phyloP scores from a whole-genome alignment of 2,797 vertebrate species.

The Hippopotamyrus pictus region DNA sequence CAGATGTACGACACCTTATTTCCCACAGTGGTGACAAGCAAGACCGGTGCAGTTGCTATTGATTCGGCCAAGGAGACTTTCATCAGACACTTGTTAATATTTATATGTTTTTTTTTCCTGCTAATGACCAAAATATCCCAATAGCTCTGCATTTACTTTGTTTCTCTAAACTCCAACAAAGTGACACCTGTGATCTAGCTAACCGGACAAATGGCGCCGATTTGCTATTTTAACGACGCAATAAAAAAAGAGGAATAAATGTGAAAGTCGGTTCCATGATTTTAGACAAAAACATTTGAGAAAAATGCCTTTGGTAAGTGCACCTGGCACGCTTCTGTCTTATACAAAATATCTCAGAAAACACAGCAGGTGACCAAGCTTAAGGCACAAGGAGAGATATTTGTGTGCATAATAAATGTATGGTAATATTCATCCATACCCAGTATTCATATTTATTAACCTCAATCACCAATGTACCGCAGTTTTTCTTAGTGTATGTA shows the following conservation, averaged over 20 bases:
- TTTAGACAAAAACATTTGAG: background rate
- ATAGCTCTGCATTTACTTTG: background rate
- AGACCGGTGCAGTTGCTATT: background rate
- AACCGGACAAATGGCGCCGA: background rate
- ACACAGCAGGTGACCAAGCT: background rate
- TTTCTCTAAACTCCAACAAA: background rate
- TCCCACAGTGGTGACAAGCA: background rate
- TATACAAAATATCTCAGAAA: background rate
- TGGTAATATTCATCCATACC: background rate
- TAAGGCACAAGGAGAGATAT: background rate
- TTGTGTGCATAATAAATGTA: background rate
- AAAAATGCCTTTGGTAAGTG: background rate
- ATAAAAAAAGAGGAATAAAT: background rate
- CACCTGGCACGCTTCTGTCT: background rate
- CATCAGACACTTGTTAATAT: constrained; percentile 11
- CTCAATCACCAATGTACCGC: background rate
- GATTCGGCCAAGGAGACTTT: background rate
- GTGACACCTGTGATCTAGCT: background rate
- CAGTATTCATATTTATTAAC: background rate
- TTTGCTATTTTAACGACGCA: background rate
- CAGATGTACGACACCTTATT: background rate
- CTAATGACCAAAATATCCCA: background rate
- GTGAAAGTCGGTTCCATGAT: background rate
- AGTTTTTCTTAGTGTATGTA: background rate
- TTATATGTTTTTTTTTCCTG: background rate